A percentile compares a stretch with the other conserved stretches of the same genome.
phyloP scores from a whole-genome alignment of 2,888 invertebrate species.

The Bembecia ichneumoniformis region DNA sequence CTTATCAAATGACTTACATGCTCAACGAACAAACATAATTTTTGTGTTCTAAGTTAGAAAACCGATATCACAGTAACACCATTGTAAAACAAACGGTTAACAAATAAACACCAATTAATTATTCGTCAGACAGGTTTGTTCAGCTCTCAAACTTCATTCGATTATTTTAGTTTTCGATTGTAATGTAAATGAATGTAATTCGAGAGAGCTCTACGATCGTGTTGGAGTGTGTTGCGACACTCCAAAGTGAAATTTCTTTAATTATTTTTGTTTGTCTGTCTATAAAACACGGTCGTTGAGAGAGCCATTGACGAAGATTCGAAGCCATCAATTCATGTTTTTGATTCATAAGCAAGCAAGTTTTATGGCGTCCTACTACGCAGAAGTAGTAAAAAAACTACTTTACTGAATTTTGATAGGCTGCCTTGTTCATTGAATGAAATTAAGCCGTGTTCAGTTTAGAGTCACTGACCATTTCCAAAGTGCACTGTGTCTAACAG shows the following conservation, averaged over 20 bases:
- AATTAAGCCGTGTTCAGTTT: no score
- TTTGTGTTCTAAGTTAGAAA: background rate
- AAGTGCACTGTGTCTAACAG: no score
- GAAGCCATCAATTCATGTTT: no score
- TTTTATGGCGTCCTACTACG: no score
- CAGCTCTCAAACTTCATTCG: conserved; percentile 23
- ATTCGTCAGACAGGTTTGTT: conserved; percentile 22
- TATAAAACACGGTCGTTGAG: conserved; percentile 3
- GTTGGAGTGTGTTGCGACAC: conserved; percentile 9
- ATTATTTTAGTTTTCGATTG: conserved; percentile 25
- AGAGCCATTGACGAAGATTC: no score
- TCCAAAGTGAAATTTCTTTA: background rate
- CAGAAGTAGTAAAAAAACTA: no score
- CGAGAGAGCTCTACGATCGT: conserved; percentile 10
- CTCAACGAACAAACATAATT: no score
- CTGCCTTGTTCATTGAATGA: no score
- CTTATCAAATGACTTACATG: no score
- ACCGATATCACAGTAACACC: background rate
- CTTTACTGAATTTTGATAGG: no score
- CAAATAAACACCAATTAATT: conserved; percentile 8
- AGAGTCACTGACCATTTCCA: no score
- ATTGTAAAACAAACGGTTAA: background rate
- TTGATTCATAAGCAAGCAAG: no score
- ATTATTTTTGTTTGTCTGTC: conserved; percentile 6
- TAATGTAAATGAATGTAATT: conserved; percentile 38